A percentile compares a stretch with the other conserved stretches of the same genome.
Conservation (phyloP, 2,797 vertebrate species). For the Pristis pectinata region DNA sequence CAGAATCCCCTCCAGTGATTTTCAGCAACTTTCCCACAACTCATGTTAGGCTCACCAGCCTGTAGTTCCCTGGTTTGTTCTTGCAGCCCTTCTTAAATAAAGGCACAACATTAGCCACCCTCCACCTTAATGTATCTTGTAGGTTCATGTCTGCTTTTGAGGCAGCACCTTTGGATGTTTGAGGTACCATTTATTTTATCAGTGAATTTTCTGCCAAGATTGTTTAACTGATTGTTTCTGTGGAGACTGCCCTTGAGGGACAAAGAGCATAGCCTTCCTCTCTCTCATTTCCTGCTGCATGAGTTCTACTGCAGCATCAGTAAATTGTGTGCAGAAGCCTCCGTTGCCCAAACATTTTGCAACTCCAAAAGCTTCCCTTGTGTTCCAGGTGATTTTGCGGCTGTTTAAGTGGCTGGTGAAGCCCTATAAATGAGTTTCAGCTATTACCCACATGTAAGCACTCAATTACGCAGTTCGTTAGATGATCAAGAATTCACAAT, state of each 20-base stretch:
- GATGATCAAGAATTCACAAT: constrained; percentile 7
- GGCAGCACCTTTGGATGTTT: constrained; percentile 17
- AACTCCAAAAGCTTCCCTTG: neutral
- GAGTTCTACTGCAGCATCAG: neutral
- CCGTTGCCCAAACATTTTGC: neutral
- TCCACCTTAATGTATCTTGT: neutral
- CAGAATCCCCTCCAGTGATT: too few species aligned
- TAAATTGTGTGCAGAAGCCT: constrained; percentile 7
- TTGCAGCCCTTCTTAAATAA: too few species aligned
- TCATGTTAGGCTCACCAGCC: too few species aligned
- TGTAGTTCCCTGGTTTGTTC: too few species aligned
- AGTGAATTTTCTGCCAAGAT: neutral
- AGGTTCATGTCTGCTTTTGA: neutral
- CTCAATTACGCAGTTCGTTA: constrained; percentile 32
- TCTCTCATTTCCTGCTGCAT: constrained; percentile 15
- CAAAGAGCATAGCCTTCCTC: neutral
- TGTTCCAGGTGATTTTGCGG: neutral
- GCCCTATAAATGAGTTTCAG: neutral
- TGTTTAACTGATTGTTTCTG: constrained; percentile 4
- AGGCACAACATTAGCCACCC: too few species aligned
- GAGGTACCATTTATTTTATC: neutral
- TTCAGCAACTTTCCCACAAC: too few species aligned
- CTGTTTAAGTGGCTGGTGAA: neutral
- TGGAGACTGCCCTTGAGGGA: constrained; percentile 7
- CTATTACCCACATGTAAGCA: neutral